Conservation (phyloP, 2,888 invertebrate species). For the Frankliniella fusca region DNA sequence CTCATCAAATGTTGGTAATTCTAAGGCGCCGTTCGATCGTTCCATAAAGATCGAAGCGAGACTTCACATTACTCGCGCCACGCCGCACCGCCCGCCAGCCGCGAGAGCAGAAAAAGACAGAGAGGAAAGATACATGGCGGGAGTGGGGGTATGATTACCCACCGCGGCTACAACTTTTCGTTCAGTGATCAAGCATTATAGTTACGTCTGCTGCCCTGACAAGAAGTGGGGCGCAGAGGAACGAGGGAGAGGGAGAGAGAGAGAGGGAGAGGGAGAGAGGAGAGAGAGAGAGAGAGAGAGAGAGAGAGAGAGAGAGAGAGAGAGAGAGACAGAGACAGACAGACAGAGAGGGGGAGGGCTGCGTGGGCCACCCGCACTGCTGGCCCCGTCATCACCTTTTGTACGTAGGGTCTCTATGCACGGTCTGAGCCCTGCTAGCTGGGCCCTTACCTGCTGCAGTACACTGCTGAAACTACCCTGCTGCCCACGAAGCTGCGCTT, state of each 20-base stretch:
- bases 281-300: background rate
- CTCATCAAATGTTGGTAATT: no score
- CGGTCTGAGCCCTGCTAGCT: background rate
- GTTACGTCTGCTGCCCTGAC: background rate
- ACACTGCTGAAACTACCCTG: background rate
- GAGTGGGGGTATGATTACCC: background rate
- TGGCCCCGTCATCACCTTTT: background rate
- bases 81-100: no score
- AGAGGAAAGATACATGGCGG: no score
- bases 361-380: constrained; percentile 1
- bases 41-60: no score
- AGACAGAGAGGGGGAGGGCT: no score
- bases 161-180: background rate
- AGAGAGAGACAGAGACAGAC: no score
- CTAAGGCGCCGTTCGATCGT: no score
- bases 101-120: no score
- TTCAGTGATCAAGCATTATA: background rate
- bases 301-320: no score
- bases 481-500: no score
- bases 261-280: background rate
- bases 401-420: background rate
- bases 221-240: background rate
- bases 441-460: background rate
- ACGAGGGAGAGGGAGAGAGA: background rate
- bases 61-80: no score